Evolutionary conservation across 2,888 invertebrate species (phyloP).

Genomic region (Tipula unca): DNA sequence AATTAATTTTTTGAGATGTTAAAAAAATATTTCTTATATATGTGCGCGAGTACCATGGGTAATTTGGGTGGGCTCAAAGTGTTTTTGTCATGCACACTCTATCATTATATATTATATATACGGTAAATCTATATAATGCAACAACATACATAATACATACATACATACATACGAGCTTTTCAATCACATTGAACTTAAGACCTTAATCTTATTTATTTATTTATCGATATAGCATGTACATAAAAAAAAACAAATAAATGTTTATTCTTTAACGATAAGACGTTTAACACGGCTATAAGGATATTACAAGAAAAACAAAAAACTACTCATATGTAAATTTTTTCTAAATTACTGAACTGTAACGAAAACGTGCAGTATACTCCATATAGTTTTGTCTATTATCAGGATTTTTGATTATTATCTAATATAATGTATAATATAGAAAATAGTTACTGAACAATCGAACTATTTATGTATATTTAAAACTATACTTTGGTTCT

Average conservation of each 20-base stretch:
- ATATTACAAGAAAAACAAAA: neutral
- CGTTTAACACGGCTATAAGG: neutral
- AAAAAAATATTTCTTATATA: neutral
- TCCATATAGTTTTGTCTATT: neutral
- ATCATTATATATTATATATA: too few relatives aligned
- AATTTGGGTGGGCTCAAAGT: neutral
- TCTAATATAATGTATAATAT: neutral
- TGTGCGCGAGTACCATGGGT: neutral
- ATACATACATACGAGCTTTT: neutral
- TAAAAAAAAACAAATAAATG: neutral
- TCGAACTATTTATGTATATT: neutral
- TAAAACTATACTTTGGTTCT: neutral
- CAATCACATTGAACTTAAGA: neutral
- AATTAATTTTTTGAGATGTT: neutral
- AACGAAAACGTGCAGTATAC: neutral
- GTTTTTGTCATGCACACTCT: neutral
- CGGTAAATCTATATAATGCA: neutral
- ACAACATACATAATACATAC: too few relatives aligned
- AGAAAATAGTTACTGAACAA: neutral
- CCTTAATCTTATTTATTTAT: neutral
- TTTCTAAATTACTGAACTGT: neutral
- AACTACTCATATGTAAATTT: neutral
- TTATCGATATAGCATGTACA: neutral
- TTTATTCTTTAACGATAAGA: neutral
- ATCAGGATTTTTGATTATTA: neutral